Base-by-base conservation (phyloP, 2,797 vertebrate species). In the Alauda arvensis region DNA sequence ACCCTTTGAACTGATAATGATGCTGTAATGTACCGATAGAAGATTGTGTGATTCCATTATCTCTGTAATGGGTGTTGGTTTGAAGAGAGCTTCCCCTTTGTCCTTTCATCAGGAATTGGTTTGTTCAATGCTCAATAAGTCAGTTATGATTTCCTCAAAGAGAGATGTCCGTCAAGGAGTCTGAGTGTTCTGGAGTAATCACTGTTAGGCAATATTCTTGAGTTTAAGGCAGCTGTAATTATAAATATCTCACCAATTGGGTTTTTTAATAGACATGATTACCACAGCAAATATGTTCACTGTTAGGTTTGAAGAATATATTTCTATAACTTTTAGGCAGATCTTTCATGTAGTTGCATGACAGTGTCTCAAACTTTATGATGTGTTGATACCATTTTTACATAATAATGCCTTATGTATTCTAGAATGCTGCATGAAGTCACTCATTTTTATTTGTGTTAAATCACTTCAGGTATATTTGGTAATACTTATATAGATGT, bases 1-100 rank as follows among this genome's bases (percentile, higher is more conserved):
- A 68, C 52, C 33, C 83, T 91, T 75, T 92, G 74, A 87, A 74
- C 94, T 66, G 61, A 74, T 82, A 66, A 71, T 14, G 62, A 31
- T 78, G 79, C 46, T 68, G 45, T 80, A 51, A 40, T 87, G 59
- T 48, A 40, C 77, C 4, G 18, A 42, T 24, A 75, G 89, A 48
- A 48, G 42, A 68, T 72, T 55, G n/a, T 6, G 31, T 80, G 83
- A 45, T 94, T 80, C 87, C 51, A 83, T 78, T 81, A 69, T 75
- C 77, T 78, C 76, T 5, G 1, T 76, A 59, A 85, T 89, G 83
- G 68, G 45, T 28, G 0, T 85, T 85, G 52, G 59, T 77, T 85
- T 76, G 33, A 55, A 42, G 8, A 4, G 76, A 76, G 59, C 40
- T 74, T 60, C 72, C 45, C 79, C 74, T 25, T 8, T 61, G 87